Evolutionary conservation across 2,113 vertebrate species (phyloP).

Genomic region (Chlorodrepanis virens): DNA sequence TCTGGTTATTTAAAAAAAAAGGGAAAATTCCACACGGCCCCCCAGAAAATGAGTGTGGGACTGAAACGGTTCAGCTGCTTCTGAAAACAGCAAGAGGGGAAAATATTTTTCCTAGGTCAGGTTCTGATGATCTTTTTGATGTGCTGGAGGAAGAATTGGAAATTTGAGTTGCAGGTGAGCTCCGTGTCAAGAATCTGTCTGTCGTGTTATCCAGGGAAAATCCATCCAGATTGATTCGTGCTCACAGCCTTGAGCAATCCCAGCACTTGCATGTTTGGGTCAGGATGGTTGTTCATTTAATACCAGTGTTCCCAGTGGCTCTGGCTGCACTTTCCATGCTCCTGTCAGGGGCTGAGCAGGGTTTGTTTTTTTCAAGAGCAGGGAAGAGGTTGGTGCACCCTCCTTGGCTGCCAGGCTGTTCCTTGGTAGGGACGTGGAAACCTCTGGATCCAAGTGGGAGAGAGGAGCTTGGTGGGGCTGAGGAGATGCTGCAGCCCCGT

Average conservation of each 20-base stretch:
- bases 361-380: not conserved
- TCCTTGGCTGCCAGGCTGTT: not conserved
- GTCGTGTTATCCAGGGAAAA: not conserved
- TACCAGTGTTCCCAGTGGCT: not conserved
- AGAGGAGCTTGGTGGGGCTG: not conserved
- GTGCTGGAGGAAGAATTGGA: not conserved
- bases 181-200: constrained; percentile 22
- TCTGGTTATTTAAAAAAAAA: not conserved
- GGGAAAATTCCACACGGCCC: not conserved
- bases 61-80: not conserved
- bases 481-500: not conserved
- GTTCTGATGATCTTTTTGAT: not conserved
- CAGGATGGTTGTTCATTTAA: not conserved
- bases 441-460: not conserved
- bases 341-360: not conserved
- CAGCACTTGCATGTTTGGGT: not conserved
- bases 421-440: not conserved
- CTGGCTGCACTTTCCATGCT: not conserved
- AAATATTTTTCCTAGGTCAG: not conserved
- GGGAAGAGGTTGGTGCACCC: not conserved
- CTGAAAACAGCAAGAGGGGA: not conserved
- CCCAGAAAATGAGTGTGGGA: not conserved
- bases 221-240: not conserved
- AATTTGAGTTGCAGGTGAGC: not conserved
- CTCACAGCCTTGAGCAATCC: not conserved